phyloP scores from a whole-genome alignment of 1,140 invertebrate species.

The Aphidius gifuensis region DNA sequence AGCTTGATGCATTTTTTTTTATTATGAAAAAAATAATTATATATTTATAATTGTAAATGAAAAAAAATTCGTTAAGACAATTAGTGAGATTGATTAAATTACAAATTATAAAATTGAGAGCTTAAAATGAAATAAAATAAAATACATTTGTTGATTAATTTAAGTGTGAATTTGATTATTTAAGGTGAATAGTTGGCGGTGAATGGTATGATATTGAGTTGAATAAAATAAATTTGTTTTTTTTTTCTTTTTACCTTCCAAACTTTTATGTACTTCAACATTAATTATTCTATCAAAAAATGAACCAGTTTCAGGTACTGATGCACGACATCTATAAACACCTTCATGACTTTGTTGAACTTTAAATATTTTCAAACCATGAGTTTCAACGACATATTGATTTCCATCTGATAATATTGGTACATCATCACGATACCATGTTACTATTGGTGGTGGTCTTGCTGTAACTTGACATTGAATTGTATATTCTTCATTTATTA shows the following conservation, averaged over 20 bases:
- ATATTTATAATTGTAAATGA: background rate
- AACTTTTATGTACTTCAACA: constrained; percentile 76
- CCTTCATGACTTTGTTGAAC: constrained; percentile 80
- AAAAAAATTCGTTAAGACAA: too few species aligned
- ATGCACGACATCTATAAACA: constrained; percentile 78
- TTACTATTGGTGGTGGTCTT: constrained; percentile 76
- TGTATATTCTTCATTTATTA: constrained; percentile 70
- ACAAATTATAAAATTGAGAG: constrained; percentile 8
- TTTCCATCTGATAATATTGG: constrained; percentile 60
- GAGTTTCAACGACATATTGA: constrained; percentile 70
- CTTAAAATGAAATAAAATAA: constrained; percentile 4
- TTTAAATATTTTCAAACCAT: constrained; percentile 75
- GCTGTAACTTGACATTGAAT: constrained; percentile 82
- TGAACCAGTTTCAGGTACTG: constrained; percentile 76
- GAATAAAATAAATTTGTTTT: too few species aligned
- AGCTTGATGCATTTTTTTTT: constrained; percentile 12
- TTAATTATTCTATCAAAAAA: constrained; percentile 70
- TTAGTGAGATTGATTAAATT: background rate
- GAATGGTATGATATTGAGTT: too few species aligned
- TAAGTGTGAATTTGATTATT: constrained; percentile 18
- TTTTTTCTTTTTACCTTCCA: too few species aligned
- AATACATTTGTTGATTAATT: constrained; percentile 4
- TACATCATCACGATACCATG: constrained; percentile 79
- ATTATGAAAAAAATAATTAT: background rate
- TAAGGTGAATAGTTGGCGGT: constrained; percentile 33